Percentiles rank a stretch among this genome's conserved stretches.
Conservation (phyloP, 1,140 invertebrate genomes). For the Pseudomyrmex cubaensis region DNA sequence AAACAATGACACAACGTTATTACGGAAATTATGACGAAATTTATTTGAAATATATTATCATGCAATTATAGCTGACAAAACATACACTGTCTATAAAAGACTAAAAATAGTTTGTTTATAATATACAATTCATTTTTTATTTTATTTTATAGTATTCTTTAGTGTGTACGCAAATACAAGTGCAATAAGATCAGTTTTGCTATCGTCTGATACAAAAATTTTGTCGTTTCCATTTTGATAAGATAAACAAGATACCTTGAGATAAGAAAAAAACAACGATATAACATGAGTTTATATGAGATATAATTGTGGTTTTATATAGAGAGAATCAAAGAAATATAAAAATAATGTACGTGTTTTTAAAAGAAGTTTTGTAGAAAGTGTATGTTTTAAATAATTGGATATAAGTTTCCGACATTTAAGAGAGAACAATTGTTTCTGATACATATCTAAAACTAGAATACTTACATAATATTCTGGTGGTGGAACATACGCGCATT, state of each 20-base stretch:
- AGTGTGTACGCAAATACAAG: too few species aligned
- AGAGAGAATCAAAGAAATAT: neutral
- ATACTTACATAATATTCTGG: slow-evolving; percentile 92
- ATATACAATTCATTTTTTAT: too few species aligned
- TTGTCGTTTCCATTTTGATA: too few species aligned
- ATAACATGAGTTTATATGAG: too few species aligned
- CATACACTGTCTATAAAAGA: too few species aligned
- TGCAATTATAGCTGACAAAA: too few species aligned
- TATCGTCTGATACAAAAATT: too few species aligned
- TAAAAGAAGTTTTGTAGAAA: neutral
- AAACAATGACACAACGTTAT: slow-evolving; percentile 64
- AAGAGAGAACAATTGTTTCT: neutral
- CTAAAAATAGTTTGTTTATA: too few species aligned
- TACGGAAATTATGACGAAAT: neutral
- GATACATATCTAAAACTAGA: slow-evolving; percentile 38
- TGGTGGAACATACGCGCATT: slow-evolving; percentile 94
- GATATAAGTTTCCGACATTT: neutral
- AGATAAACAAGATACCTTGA: too few species aligned
- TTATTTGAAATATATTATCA: slow-evolving; percentile 3
- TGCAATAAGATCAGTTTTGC: too few species aligned
- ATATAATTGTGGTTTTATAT: neutral
- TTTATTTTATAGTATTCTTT: too few species aligned
- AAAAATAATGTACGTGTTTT: slow-evolving; percentile 1
- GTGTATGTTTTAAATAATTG: neutral
- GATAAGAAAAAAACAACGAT: too few species aligned